Evolutionary conservation across 1,140 invertebrate genomes (phyloP), one percentile per base, ranked within the genome.

Genomic region (Drosophila arizonae): DNA sequence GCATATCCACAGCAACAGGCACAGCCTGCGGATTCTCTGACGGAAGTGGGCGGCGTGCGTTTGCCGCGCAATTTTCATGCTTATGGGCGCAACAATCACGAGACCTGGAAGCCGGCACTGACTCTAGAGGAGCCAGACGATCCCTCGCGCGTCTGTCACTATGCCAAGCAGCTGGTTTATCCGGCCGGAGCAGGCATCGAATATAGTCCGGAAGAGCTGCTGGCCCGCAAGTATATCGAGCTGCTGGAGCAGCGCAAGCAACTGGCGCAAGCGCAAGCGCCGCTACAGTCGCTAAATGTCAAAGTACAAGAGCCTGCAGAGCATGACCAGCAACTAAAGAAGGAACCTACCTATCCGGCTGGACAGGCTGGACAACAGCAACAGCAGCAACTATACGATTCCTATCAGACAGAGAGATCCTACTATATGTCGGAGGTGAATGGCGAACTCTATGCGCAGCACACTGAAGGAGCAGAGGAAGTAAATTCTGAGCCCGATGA

Each of bases 61-160:
- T 72, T 80, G 43, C 90, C 91, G 10, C 77, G 77, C 15, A 91
- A 91, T 70, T 92, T 92, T 60, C 76, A 87, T 41, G 62, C 77
- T 0, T 90, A 79, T 48, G 85, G 82, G 15, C 86, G 79, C 33
- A 92, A 92, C 61, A 91, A 91, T 48, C 77, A 91, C 63, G 91
- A 92, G 66, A 84, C 79, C 26, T 92, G 91, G 91, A 91, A 90
- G 60, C 90, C 85, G n/a, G 82, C 87, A 13, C 24, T 92, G 17
- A 91, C 80, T 21, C 67, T 92, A 0, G 91, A 92, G 26, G 91
- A 92, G 26, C 91, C 91, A 2, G 90, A 86, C 13, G 91, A 92
- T 73, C 90, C 90, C 2, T 81, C 82, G 50, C 74, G 79, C 10
- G 62, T 86, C 13, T 92, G 91, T 63, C 78, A 84, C 8, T 92